Evolutionary conservation across 2,888 invertebrate species (phyloP).

Genomic region (Clusia tigrina): DNA sequence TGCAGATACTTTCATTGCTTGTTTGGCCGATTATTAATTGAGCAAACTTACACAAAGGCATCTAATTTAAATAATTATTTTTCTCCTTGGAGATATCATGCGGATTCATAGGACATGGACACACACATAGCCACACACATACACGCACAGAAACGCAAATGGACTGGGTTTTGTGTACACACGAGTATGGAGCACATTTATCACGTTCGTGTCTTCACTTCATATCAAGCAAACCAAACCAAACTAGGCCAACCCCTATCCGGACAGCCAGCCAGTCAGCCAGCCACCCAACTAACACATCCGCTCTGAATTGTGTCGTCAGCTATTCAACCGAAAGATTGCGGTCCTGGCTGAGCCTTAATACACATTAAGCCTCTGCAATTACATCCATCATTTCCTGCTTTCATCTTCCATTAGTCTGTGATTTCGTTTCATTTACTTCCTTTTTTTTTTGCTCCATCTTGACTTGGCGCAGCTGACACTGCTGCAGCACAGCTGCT

Average conservation of each 20-base stretch:
- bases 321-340: background rate
- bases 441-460: constrained; percentile 1
- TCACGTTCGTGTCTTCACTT: too few relatives aligned
- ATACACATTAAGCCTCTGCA: constrained; percentile 18
- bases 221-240: background rate
- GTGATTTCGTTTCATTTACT: background rate
- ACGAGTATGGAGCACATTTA: too few relatives aligned
- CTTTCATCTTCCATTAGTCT: constrained; percentile 11
- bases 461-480: background rate
- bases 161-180: too few relatives aligned
- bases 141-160: too few relatives aligned
- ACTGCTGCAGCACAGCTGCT: background rate
- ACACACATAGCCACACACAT: too few relatives aligned
- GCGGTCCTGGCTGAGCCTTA: background rate
- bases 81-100: too few relatives aligned
- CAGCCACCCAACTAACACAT: constrained; percentile 14
- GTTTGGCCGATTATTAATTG: too few relatives aligned
- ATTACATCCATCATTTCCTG: constrained; percentile 16
- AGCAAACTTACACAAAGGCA: too few relatives aligned
- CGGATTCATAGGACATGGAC: too few relatives aligned
- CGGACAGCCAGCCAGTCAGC: background rate
- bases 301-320: constrained; percentile 10
- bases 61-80: too few relatives aligned
- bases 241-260: background rate
- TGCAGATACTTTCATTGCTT: too few relatives aligned